Conservation (phyloP, 2,888 invertebrate species). For the Liodrosophila aerea region DNA sequence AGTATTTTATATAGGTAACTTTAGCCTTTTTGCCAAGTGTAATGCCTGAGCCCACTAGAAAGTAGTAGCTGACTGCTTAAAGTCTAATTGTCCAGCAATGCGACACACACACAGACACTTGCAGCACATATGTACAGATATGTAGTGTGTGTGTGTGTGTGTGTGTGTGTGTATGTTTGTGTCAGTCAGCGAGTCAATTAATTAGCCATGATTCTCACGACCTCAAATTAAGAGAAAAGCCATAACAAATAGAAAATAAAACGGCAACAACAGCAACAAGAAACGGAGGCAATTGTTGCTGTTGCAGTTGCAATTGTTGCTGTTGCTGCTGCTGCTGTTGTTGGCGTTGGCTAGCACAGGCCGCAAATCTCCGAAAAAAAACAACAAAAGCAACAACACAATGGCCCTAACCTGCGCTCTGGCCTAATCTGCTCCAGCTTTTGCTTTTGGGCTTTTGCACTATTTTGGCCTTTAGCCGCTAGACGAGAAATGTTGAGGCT, state of each 20-base stretch:
- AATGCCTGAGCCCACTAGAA: too few relatives aligned
- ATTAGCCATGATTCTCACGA: slow-evolving; percentile 81
- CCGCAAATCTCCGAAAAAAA: too few relatives aligned
- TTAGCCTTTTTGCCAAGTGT: too few relatives aligned
- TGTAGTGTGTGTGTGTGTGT: slow-evolving; percentile 15
- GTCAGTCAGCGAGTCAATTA: slow-evolving; percentile 75
- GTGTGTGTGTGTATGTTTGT: slow-evolving; percentile 32
- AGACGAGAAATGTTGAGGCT: slow-evolving; percentile 16
- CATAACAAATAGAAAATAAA: slow-evolving; percentile 76
- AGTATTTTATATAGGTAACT: too few relatives aligned
- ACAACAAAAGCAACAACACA: slow-evolving; percentile 54
- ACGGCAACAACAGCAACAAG: slow-evolving; percentile 44
- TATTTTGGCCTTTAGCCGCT: slow-evolving; percentile 51
- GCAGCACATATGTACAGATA: not conserved
- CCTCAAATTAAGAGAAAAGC: slow-evolving; percentile 80
- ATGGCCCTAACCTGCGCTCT: slow-evolving; percentile 67
- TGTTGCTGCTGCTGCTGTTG: slow-evolving; percentile 11
- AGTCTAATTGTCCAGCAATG: slow-evolving; percentile 39
- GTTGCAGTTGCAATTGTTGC: slow-evolving; percentile 2
- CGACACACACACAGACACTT: slow-evolving; percentile 7
- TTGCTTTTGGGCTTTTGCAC: slow-evolving; percentile 25
- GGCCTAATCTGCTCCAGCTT: slow-evolving; percentile 49
- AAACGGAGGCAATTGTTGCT: slow-evolving; percentile 56
- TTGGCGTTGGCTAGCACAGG: slow-evolving; percentile 22
- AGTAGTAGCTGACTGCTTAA: not conserved